Conservation (phyloP, 2,888 invertebrate genomes). For the Hermaeophaga mercurialis region DNA sequence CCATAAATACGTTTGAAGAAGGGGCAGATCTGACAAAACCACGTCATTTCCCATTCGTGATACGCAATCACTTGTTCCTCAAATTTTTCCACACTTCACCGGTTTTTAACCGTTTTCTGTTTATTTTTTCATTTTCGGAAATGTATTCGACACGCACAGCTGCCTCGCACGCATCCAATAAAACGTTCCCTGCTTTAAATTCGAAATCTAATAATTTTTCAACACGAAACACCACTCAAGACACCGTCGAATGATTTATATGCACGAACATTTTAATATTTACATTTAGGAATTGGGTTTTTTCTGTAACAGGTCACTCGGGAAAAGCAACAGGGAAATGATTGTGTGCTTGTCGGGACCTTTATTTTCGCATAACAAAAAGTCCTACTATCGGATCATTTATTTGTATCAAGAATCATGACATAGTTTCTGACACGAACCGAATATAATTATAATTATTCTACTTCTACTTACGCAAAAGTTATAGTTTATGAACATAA, state of each 20-base stretch:
- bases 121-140: conserved; percentile 34
- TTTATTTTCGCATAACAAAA: background rate
- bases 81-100: conserved; percentile 40
- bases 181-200: conserved; percentile 30
- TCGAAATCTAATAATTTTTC: conserved; percentile 34
- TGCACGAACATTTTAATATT: conserved; percentile 33
- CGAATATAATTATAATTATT: too few species aligned
- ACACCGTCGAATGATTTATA: conserved; percentile 32
- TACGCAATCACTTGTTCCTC: conserved; percentile 39
- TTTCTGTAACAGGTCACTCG: conserved; percentile 6
- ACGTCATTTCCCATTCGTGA: conserved; percentile 38
- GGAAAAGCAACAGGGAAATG: conserved; percentile 14
- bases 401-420: too few species aligned
- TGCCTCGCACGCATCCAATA: conserved; percentile 24
- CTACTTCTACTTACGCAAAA: too few species aligned
- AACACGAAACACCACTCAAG: conserved; percentile 34
- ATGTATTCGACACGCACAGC: conserved; percentile 33
- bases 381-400: too few species aligned
- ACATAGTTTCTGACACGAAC: too few species aligned
- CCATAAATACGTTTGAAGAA: conserved; percentile 30
- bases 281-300: conserved; percentile 24
- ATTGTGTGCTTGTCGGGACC: background rate
- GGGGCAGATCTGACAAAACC: conserved; percentile 36
- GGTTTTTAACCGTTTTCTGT: conserved; percentile 33
- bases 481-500: too few species aligned